These are phyloP conservation scores for Siniperca scherzeri DNA, from an alignment of 2,797 vertebrate species.

Conservation along the genomic window DNA sequence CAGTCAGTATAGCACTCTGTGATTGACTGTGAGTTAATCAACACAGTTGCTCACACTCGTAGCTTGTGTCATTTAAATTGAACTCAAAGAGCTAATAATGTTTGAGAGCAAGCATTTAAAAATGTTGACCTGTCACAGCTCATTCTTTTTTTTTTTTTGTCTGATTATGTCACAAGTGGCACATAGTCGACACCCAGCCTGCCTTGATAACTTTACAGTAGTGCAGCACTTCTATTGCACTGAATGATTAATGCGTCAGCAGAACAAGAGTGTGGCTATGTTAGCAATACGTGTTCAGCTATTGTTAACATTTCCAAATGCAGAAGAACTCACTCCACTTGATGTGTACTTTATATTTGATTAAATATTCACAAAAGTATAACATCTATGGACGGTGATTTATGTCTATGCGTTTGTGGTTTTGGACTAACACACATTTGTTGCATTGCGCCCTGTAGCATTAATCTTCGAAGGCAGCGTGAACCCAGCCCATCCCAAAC, in stretches of 20 bases:
- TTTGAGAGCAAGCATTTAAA: neutral
- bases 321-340: neutral
- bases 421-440: conserved; percentile 6
- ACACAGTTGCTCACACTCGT: conserved; percentile 50
- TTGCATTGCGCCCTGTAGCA: conserved; percentile 80
- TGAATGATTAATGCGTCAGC: neutral
- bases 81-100: neutral
- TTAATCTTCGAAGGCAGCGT: conserved; percentile 94
- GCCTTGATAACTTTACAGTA: neutral
- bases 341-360: neutral
- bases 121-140: neutral
- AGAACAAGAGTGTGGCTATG: neutral
- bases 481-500: conserved; percentile 92
- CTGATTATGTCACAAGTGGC: neutral
- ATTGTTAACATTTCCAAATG: neutral
- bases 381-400: neutral
- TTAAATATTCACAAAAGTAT: conserved; percentile 2
- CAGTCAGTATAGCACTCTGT: conserved; percentile 89
- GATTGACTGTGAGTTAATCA: conserved; percentile 75
- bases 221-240: neutral
- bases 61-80: conserved; percentile 11
- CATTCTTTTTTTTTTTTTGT: neutral
- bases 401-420: neutral
- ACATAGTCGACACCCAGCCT: neutral
- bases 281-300: neutral